Evolutionary conservation across 2,888 invertebrate genomes (phyloP), one percentile per base, ranked within the genome.

Genomic region (Patella depressa): DNA sequence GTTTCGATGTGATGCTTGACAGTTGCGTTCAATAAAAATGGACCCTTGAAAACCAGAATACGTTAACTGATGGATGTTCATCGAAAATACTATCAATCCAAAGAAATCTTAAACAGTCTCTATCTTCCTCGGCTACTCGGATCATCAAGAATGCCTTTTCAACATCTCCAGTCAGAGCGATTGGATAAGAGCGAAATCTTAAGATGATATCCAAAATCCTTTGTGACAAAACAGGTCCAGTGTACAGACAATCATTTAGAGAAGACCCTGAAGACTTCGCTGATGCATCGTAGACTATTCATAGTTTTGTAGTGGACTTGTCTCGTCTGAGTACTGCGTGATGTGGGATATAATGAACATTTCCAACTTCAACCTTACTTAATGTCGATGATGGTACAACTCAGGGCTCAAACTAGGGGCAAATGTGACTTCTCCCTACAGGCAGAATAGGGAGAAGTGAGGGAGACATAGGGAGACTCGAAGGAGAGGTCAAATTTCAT

Each of bases 201-300:
- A 59, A 14, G 14, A 55, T 55, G 55, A 55, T 55, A 55, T 55
- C 55, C 55, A 55, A 15, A 15, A 55, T 55, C 17, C n/a, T 59
- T 14, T 59, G 24, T 15, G 59, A n/a, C 11, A 59, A n/a, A 59
- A 59, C n/a, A 5, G 59, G 59, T 59, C 59, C 59, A n/a, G 59
- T 59, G 59, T 59, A 59, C 17, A 59, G 17, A 14, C 59, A 59
- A 59, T 59, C 59, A 59, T 59, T 59, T 59, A 59, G 15, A n/a
- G 59, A 59, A 17, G 59, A 12, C 7, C 59, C 59, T 7, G 59
- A 7, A 3, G 59, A 59, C 3, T 19, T 59, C 2, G 59, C 59
- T 15, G 59, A 59, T 59, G 59, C 59, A 59, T 59, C 59, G 19
- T 59, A 59, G n/a, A 59, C 59, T n/a, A 59, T 59, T 57, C 57